Percentiles rank a stretch among this genome's conserved stretches.
Evolutionary conservation across 2,797 vertebrate species (phyloP).

Genomic region (Urosaurus nigricauda): DNA sequence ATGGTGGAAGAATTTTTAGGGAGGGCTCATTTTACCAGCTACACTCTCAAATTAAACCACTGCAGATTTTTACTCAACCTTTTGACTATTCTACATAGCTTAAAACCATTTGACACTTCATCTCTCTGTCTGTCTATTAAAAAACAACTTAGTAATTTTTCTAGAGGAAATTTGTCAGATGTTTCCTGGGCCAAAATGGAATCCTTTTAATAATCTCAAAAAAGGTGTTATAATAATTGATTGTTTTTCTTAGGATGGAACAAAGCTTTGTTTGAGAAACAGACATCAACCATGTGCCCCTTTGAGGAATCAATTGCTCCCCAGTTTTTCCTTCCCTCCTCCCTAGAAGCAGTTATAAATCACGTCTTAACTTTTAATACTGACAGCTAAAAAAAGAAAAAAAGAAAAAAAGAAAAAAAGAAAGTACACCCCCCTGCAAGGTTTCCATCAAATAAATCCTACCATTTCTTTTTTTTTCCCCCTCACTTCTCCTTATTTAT

Average conservation of each 20-base stretch:
- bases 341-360: conserved; percentile 63
- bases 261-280: not conserved
- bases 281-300: not conserved
- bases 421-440: not conserved
- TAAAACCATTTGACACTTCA: not conserved
- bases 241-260: not conserved
- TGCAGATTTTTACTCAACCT: not conserved
- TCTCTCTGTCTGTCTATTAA: too few species aligned
- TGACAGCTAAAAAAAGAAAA: conserved; percentile 56
- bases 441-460: conserved; percentile 44
- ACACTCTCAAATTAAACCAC: too few species aligned
- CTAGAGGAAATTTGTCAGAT: not conserved
- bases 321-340: conserved; percentile 32
- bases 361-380: conserved; percentile 53
- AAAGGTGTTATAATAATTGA: not conserved
- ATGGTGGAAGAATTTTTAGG: too few species aligned
- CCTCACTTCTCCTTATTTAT: conserved; percentile 66
- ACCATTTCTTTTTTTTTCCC: conserved; percentile 39
- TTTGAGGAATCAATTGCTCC: conserved; percentile 21
- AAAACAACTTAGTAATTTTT: not conserved
- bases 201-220: not conserved
- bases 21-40: too few species aligned
- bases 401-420: too few species aligned
- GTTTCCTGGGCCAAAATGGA: not conserved
- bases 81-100: too few species aligned